Conservation (phyloP, 2,113 vertebrate genomes). For the Gadus macrocephalus region DNA sequence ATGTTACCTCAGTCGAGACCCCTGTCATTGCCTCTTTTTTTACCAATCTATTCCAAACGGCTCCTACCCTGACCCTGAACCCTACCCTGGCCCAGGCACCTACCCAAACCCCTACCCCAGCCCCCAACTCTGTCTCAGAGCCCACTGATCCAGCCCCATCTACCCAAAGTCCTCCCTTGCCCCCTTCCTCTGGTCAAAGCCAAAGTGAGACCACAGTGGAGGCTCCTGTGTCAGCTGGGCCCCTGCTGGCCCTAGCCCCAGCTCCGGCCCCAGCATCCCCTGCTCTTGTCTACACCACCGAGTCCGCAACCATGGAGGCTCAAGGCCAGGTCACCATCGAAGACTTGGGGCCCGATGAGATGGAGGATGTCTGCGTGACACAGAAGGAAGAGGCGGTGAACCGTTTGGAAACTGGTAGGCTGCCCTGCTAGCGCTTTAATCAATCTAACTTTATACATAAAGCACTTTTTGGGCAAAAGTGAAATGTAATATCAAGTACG, state of each 20-base stretch:
- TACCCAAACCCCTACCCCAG: conserved; percentile 9
- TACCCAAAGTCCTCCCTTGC: conserved; percentile 2
- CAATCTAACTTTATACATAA: neutral
- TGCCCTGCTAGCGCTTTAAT: conserved; percentile 18
- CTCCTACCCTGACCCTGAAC: neutral
- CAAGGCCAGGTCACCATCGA: conserved; percentile 58
- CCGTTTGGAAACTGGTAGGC: conserved; percentile 26
- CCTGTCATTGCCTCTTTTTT: neutral
- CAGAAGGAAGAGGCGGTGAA: conserved; percentile 37
- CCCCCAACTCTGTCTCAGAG: neutral
- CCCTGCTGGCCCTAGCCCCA: conserved; percentile 1
- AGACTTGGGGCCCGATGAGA: conserved; percentile 68
- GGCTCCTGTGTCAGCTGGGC: conserved; percentile 13
- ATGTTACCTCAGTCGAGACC: too few species aligned
- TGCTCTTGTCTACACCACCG: conserved; percentile 19
- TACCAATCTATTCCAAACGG: neutral
- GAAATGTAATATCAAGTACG: too few species aligned
- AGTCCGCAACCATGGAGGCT: conserved; percentile 24
- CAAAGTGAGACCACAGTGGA: conserved; percentile 1
- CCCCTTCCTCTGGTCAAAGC: neutral
- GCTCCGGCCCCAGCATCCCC: conserved; percentile 28
- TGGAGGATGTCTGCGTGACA: conserved; percentile 43
- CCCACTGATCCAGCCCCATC: neutral
- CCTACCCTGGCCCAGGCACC: neutral
- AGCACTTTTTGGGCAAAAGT: too few species aligned